Conservation (phyloP, 1,140 invertebrate species). For the Leptinotarsa lineolata region DNA sequence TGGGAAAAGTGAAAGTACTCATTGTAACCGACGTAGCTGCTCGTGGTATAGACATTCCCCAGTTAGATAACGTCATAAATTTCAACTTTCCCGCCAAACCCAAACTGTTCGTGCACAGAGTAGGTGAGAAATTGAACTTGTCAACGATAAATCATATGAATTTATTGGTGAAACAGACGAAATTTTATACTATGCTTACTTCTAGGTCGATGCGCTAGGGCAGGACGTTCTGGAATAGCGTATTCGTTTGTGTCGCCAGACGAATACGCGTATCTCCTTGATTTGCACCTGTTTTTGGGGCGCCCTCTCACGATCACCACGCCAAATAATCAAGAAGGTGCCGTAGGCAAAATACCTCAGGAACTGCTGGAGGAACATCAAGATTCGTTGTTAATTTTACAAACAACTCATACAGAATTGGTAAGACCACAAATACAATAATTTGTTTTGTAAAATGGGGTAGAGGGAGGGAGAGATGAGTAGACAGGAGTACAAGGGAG, state of each 20-base stretch:
- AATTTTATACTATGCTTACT: slow-evolving; percentile 18
- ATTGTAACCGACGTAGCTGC: slow-evolving; percentile 98
- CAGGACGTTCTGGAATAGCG: slow-evolving; percentile 86
- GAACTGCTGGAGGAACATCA: slow-evolving; percentile 81
- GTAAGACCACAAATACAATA: slow-evolving; percentile 54
- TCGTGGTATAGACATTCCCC: slow-evolving; percentile 95
- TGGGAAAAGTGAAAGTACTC: slow-evolving; percentile 76
- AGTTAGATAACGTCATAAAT: slow-evolving; percentile 96
- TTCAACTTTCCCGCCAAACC: slow-evolving; percentile 96
- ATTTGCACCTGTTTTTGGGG: slow-evolving; percentile 93
- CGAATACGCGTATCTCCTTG: slow-evolving; percentile 89
- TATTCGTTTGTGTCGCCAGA: slow-evolving; percentile 88
- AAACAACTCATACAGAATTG: slow-evolving; percentile 75
- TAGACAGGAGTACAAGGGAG: no score
- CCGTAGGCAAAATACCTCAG: slow-evolving; percentile 81
- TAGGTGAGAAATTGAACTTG: slow-evolving; percentile 70
- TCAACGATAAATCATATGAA: neutral
- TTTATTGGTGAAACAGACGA: neutral
- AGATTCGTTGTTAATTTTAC: slow-evolving; percentile 76
- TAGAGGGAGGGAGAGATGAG: no score
- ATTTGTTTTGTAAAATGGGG: no score
- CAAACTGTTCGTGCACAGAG: slow-evolving; percentile 97
- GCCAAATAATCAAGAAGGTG: slow-evolving; percentile 52
- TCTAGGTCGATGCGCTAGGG: slow-evolving; percentile 91
- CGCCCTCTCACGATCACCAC: slow-evolving; percentile 64